Conservation (phyloP, 2,888 invertebrate genomes). For the Peribatodes rhomboidaria region DNA sequence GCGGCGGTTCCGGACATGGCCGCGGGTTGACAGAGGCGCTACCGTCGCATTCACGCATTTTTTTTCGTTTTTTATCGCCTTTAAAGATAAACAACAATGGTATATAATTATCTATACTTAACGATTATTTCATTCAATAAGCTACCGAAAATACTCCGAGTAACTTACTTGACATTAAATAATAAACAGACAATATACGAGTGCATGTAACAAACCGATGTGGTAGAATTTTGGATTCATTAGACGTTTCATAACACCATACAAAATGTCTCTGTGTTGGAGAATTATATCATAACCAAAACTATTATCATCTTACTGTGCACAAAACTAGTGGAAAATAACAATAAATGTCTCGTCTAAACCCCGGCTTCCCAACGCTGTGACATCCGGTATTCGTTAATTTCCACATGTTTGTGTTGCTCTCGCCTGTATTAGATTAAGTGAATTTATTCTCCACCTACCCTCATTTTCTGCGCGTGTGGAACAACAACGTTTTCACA, state of each 20-base stretch:
- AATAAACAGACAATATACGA: no score
- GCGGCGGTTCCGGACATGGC: slow-evolving; percentile 9
- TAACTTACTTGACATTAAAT: no score
- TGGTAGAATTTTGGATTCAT: no score
- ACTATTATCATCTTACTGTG: background rate
- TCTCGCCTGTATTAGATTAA: slow-evolving; percentile 72
- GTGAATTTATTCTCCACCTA: slow-evolving; percentile 69
- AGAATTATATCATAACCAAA: background rate
- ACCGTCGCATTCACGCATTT: slow-evolving; percentile 35
- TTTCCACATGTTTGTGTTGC: slow-evolving; percentile 71
- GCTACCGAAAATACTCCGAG: no score
- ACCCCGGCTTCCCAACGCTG: slow-evolving; percentile 11
- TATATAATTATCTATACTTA: no score
- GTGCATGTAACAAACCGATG: no score
- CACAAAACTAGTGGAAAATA: slow-evolving; percentile 5
- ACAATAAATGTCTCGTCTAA: slow-evolving; percentile 10
- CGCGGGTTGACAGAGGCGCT: background rate
- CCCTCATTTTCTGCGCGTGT: slow-evolving; percentile 49
- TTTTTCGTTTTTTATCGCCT: slow-evolving; percentile 21
- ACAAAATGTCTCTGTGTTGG: no score
- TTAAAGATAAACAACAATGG: no score
- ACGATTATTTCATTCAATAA: no score
- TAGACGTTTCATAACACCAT: no score
- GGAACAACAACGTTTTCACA: slow-evolving; percentile 10
- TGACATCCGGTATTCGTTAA: slow-evolving; percentile 64